Conservation (phyloP, 2,888 invertebrate species). For the Blastobasis adustella region DNA sequence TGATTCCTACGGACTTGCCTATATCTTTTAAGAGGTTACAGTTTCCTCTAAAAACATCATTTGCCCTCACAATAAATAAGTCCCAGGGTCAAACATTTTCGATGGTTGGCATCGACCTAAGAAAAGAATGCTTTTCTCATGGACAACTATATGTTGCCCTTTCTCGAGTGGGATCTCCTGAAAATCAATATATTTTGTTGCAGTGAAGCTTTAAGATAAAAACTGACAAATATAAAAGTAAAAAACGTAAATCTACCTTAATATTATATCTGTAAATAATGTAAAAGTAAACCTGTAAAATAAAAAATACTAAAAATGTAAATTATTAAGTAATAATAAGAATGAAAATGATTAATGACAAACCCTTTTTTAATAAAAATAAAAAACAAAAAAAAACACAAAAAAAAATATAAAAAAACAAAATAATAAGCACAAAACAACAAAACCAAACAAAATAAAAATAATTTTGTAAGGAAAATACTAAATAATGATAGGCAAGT, state of each 20-base stretch:
- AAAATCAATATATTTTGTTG: conserved; percentile 8
- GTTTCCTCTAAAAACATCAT: conserved; percentile 11
- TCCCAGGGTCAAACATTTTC: conserved; percentile 10
- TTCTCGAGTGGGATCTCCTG: conserved; percentile 6
- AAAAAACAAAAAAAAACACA: background rate
- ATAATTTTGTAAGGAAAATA: background rate
- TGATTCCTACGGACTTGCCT: conserved; percentile 1
- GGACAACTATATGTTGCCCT: background rate
- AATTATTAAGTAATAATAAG: background rate
- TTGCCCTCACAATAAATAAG: conserved; percentile 12
- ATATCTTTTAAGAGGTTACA: conserved; percentile 7
- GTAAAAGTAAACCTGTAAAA: background rate
- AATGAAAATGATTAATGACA: background rate
- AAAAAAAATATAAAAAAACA: background rate
- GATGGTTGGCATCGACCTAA: conserved; percentile 7
- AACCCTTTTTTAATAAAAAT: background rate
- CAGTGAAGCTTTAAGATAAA: conserved; percentile 4
- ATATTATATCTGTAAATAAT: background rate
- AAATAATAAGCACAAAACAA: background rate
- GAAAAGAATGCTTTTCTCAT: conserved; percentile 1
- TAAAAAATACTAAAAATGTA: background rate
- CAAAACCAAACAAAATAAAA: background rate
- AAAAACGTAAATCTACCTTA: background rate
- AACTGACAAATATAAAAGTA: conserved; percentile 1
- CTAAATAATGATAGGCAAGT: background rate